These are phyloP conservation scores for Saccopteryx leptura DNA, from an alignment of 2,113 vertebrate species.

Conservation along the genomic window DNA sequence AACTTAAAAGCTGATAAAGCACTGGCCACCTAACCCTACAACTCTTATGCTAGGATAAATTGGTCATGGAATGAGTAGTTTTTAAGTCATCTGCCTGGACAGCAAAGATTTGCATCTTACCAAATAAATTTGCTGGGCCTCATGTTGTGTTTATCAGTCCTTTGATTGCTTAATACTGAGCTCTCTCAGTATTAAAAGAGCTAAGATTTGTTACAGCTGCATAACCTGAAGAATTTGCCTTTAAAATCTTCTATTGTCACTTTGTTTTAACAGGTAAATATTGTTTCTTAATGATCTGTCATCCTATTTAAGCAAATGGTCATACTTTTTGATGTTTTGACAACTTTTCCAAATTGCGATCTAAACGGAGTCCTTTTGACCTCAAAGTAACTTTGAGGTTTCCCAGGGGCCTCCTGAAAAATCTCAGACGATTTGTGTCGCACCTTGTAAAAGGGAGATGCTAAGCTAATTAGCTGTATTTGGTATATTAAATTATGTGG, in stretches of 20 bases:
- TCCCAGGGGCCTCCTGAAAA: not conserved
- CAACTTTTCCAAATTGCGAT: not conserved
- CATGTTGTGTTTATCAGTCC: not conserved
- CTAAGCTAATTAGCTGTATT: not conserved
- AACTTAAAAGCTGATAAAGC: not conserved
- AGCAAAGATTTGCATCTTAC: not conserved
- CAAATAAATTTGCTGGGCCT: not conserved
- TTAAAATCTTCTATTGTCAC: not conserved
- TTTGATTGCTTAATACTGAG: not conserved
- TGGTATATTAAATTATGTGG: not conserved
- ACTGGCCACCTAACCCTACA: not conserved
- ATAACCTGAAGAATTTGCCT: not conserved
- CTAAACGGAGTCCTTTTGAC: not conserved
- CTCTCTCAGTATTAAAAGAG: not conserved
- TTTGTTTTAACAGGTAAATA: not conserved
- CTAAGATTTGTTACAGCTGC: not conserved
- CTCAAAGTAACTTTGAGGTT: not conserved
- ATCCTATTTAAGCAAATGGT: not conserved
- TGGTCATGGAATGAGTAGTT: not conserved
- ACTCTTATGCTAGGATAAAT: not conserved
- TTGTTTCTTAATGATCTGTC: not conserved
- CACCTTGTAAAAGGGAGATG: conserved; percentile 39
- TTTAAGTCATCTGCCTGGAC: not conserved
- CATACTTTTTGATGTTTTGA: not conserved
- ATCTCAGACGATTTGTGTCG: not conserved